Percentiles rank a stretch among this genome's conserved stretches.
These are phyloP conservation scores for Torymus texanus DNA, from an alignment of 2,888 invertebrate genomes.

Conservation along the genomic window DNA sequence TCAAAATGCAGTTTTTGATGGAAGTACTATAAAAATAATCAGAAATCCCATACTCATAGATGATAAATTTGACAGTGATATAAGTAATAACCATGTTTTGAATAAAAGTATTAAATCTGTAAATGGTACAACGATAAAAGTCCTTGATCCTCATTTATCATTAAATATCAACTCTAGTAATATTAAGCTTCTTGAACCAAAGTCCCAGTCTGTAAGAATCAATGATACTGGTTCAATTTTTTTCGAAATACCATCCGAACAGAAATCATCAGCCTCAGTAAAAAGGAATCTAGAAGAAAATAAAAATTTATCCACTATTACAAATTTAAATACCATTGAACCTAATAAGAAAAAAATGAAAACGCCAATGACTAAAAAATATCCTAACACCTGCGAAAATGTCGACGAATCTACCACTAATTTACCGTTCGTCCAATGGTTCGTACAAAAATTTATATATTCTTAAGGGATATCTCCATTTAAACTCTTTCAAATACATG, in stretches of 20 bases:
- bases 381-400: slow-evolving; percentile 65
- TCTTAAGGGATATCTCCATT: neutral
- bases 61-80: slow-evolving; percentile 64
- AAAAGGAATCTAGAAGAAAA: slow-evolving; percentile 70
- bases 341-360: slow-evolving; percentile 68
- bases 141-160: slow-evolving; percentile 65
- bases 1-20: slow-evolving; percentile 65
- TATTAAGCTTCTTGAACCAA: slow-evolving; percentile 65
- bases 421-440: slow-evolving; percentile 82
- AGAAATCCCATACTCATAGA: slow-evolving; percentile 63
- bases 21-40: slow-evolving; percentile 65
- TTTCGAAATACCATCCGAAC: slow-evolving; percentile 14
- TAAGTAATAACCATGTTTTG: slow-evolving; percentile 65
- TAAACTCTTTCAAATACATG: too few relatives aligned
- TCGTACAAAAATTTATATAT: slow-evolving; percentile 69
- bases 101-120: slow-evolving; percentile 67
- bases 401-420: slow-evolving; percentile 70
- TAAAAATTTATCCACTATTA: slow-evolving; percentile 62
- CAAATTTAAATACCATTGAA: slow-evolving; percentile 69
- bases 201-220: slow-evolving; percentile 58
- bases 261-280: slow-evolving; percentile 57
- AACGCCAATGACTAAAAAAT: slow-evolving; percentile 66
- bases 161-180: slow-evolving; percentile 63
- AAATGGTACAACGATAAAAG: slow-evolving; percentile 65
- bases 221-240: slow-evolving; percentile 37